Conservation (phyloP, 2,113 vertebrate genomes). For the Percopsis transmontana region DNA sequence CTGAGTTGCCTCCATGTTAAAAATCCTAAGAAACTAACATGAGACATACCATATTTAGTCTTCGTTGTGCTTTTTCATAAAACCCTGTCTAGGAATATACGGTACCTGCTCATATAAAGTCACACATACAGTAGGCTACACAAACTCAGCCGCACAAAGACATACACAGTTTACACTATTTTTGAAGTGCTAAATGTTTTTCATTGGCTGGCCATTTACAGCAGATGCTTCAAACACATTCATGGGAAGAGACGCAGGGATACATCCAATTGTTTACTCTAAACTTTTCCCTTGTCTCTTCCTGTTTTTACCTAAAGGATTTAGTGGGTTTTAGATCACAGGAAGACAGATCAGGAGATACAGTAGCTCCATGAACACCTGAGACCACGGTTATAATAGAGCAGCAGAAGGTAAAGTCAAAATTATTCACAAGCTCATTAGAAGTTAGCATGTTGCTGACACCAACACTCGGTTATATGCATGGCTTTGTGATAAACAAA, state of each 20-base stretch:
- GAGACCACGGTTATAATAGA: slow-evolving; percentile 4
- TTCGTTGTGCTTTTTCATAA: too few relatives aligned
- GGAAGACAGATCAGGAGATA: background rate
- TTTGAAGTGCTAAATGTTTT: background rate
- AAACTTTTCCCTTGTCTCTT: background rate
- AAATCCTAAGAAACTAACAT: slow-evolving; percentile 28
- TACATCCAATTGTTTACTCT: background rate
- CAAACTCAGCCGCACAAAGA: background rate
- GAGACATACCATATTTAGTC: background rate
- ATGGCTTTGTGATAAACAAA: slow-evolving; percentile 29
- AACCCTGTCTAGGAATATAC: too few relatives aligned
- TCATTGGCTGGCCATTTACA: background rate
- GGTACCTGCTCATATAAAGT: too few relatives aligned
- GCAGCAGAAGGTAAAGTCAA: slow-evolving; percentile 6
- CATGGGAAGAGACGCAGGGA: background rate
- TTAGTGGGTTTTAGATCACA: slow-evolving; percentile 6
- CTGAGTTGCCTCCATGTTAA: slow-evolving; percentile 9
- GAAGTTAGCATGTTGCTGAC: background rate
- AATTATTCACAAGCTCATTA: background rate
- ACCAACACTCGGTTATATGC: slow-evolving; percentile 6
- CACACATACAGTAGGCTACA: too few relatives aligned
- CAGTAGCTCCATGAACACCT: slow-evolving; percentile 5
- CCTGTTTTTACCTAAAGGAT: background rate
- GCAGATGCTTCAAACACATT: background rate
- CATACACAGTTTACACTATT: background rate